A percentile compares a stretch with the other conserved stretches of the same genome.
Evolutionary conservation across 2,888 invertebrate species (phyloP).

Genomic region (Lutraria lutraria): DNA sequence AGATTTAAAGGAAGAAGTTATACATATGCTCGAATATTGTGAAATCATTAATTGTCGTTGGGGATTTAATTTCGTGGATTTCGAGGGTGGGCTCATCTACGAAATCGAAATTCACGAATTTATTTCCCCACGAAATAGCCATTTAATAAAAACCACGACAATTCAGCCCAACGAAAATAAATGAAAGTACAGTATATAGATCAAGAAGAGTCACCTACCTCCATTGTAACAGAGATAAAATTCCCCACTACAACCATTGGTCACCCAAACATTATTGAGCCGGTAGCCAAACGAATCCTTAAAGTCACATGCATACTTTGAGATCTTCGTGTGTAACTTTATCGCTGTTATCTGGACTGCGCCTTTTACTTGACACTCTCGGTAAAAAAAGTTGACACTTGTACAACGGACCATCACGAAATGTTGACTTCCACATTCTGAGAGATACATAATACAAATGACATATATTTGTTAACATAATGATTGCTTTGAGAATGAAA

Average conservation of each 20-base stretch:
- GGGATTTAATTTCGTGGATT: too few relatives aligned
- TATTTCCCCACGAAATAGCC: too few relatives aligned
- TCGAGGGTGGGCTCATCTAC: too few relatives aligned
- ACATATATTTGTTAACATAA: too few relatives aligned
- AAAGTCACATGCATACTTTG: conserved; percentile 48
- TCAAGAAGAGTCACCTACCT: conserved; percentile 39
- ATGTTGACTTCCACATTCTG: conserved; percentile 53
- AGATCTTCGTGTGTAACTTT: conserved; percentile 52
- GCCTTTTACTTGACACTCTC: conserved; percentile 61
- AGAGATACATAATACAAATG: not conserved
- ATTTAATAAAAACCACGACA: too few relatives aligned
- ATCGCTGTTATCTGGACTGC: conserved; percentile 50
- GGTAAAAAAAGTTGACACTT: conserved; percentile 58
- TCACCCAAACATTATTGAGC: conserved; percentile 64
- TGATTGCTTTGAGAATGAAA: too few relatives aligned
- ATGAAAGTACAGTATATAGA: too few relatives aligned
- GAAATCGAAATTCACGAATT: too few relatives aligned
- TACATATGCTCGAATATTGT: too few relatives aligned
- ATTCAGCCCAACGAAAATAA: too few relatives aligned
- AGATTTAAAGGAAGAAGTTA: too few relatives aligned
- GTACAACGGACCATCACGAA: conserved; percentile 52
- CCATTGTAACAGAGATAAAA: conserved; percentile 66
- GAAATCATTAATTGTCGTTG: too few relatives aligned
- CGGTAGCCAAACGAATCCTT: conserved; percentile 61
- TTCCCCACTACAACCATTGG: conserved; percentile 62